phyloP scores from a whole-genome alignment of 1,140 invertebrate genomes.

The Ceratina australensis region DNA sequence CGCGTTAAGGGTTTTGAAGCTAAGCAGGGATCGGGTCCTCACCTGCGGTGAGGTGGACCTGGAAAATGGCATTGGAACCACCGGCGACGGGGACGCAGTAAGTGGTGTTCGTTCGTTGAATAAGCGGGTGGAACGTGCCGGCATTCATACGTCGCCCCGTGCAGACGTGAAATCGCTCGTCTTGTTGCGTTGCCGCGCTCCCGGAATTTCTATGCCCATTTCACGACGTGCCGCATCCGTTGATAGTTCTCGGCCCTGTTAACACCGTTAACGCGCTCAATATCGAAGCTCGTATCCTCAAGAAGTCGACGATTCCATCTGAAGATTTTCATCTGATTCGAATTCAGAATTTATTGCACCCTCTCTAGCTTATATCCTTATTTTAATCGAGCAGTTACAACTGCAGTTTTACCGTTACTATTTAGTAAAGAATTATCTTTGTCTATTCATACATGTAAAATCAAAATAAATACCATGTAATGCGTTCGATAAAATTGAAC shows the following conservation, averaged over 20 bases:
- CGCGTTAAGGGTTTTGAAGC: no score
- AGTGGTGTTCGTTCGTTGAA: neutral
- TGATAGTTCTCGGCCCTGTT: neutral
- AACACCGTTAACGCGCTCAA: neutral
- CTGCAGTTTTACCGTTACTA: no score
- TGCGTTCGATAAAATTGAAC: no score
- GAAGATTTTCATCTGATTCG: no score
- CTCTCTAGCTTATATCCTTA: no score
- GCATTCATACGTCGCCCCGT: neutral
- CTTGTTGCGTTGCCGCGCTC: neutral
- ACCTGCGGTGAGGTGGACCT: neutral
- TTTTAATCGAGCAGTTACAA: no score
- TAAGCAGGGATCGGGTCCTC: no score
- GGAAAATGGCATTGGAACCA: neutral
- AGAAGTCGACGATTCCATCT: no score
- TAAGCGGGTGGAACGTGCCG: neutral
- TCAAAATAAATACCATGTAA: no score
- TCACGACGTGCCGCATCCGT: neutral
- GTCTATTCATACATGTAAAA: no score
- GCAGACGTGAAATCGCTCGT: constrained; percentile 1
- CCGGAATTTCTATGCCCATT: neutral
- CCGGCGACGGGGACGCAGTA: neutral
- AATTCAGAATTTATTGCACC: no score
- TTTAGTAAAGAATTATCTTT: no score
- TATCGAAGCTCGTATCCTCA: neutral